Evolutionary conservation across 1,140 invertebrate genomes (phyloP).

Genomic region (Drosophila sp.): DNA sequence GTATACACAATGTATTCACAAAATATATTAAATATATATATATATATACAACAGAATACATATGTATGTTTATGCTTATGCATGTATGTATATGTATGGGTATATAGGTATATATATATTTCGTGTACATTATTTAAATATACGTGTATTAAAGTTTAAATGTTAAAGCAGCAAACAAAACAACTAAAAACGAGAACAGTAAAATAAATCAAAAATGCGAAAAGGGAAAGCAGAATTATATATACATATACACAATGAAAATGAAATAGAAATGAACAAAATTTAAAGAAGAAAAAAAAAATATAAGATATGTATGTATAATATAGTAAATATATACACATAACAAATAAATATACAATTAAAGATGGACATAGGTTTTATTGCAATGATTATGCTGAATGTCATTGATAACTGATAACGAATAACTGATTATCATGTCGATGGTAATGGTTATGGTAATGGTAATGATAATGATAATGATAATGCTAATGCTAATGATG

Average conservation of each 20-base stretch:
- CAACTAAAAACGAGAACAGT: conserved; percentile 32
- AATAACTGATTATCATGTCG: conserved; percentile 32
- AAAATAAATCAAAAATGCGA: conserved; percentile 31
- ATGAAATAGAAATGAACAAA: conserved; percentile 24
- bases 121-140: conserved; percentile 83
- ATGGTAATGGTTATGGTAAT: conserved; percentile 7
- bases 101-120: conserved; percentile 48
- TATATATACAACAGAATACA: conserved; percentile 26
- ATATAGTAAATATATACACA: conserved; percentile 71
- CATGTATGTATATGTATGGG: conserved; percentile 40
- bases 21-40: conserved; percentile 26
- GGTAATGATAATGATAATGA: conserved; percentile 20
- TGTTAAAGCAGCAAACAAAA: conserved; percentile 59
- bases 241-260: conserved; percentile 76
- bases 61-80: conserved; percentile 16
- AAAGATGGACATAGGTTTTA: conserved; percentile 77
- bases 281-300: conserved; percentile 16
- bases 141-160: conserved; percentile 80
- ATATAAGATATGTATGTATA: conserved; percentile 17
- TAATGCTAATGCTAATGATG: conserved; percentile 5
- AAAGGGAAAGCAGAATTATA: conserved; percentile 57
- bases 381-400: conserved; percentile 64
- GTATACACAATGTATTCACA: conserved; percentile 30
- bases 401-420: conserved; percentile 23
- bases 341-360: conserved; percentile 82